Conservation (phyloP, 37 sponge, comb jelly and placozoan species). For the Crambe crambe region DNA sequence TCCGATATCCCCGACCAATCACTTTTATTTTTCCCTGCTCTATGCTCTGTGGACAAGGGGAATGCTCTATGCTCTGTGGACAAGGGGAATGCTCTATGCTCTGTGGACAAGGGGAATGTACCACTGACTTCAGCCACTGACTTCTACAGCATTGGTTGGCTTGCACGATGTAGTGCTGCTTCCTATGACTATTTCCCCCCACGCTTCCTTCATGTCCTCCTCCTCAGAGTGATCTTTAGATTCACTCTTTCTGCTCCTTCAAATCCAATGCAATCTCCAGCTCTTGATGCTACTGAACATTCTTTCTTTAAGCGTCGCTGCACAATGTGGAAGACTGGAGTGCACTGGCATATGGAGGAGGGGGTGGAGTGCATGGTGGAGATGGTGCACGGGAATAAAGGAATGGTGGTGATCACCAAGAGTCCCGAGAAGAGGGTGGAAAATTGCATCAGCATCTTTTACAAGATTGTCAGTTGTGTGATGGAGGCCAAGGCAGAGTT, state of each 20-base stretch:
- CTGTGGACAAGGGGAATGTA: background rate
- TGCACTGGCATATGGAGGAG: constrained; percentile 36
- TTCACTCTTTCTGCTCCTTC: constrained; percentile 18
- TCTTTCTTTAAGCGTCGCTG: constrained; percentile 4
- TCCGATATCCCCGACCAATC: background rate
- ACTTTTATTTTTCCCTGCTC: constrained; percentile 44
- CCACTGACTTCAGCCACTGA: background rate
- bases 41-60: background rate
- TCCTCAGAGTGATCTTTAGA: constrained; percentile 18
- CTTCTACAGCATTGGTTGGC: constrained; percentile 34
- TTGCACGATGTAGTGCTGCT: constrained; percentile 6
- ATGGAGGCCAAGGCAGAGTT: constrained; percentile 19
- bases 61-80: too few relatives aligned
- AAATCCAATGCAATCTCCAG: too few relatives aligned
- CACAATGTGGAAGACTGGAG: constrained; percentile 46
- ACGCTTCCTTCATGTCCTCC: constrained; percentile 39
- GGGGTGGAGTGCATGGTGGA: constrained; percentile 45
- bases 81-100: constrained; percentile 31
- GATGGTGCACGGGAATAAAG: constrained; percentile 16
- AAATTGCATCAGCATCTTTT: constrained; percentile 24
- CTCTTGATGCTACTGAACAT: background rate
- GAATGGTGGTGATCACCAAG: constrained; percentile 24
- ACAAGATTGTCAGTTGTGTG: constrained; percentile 11
- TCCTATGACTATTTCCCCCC: constrained; percentile 25
- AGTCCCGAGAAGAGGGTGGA: constrained; percentile 6